Base-by-base conservation (phyloP, 2,113 vertebrate species). In the Halichoerus grypus region DNA sequence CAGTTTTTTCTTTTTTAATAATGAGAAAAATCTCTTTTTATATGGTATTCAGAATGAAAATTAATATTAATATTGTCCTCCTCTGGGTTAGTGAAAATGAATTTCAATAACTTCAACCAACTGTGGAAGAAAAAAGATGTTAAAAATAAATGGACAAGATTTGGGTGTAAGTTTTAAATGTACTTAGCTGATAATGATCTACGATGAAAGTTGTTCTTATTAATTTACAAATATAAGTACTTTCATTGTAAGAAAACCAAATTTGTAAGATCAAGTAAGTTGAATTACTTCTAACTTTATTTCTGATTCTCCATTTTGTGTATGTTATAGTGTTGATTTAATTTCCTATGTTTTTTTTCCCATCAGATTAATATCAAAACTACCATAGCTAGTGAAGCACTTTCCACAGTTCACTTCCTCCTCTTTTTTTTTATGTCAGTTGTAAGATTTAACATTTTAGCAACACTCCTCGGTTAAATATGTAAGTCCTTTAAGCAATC, bases 1-100 rank as follows among this genome's bases (percentile, higher is more conserved):
- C 74, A 98, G 95, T 59, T 97, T 98, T 98, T 98, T 98, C 97
- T 98, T 96, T 94, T 59, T 97, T 98, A 98, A 98, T 98, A 98
- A 98, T 97, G 94, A 96, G 92, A 95, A 98, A 97, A 80, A 10
- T 74, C 80, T 15, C 57, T 82, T 15, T 98, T 98, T 98, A 97
- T 94, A 65, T 65, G 76, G 82, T 96, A 95, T 97, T 98, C 93
- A 95, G 87, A 98, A 98, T 96, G 97, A 97, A 98, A 98, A 98
- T 98, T 97, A 98, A 97, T 98, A 95, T 98, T 98, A 98, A 97
- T 82, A 67, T 95, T 98, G 93, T 98, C 97, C 95, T 97, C 79
- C 88, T 98, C 57, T 98, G 92, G 92, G 74, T 57, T 94, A 93
- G 82, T 88, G 95, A 77, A 97, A 95, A 97, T 97, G 96, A 98